These are phyloP conservation scores for Drosophila saltans DNA, from an alignment of 1,140 invertebrate genomes.

Conservation along the genomic window DNA sequence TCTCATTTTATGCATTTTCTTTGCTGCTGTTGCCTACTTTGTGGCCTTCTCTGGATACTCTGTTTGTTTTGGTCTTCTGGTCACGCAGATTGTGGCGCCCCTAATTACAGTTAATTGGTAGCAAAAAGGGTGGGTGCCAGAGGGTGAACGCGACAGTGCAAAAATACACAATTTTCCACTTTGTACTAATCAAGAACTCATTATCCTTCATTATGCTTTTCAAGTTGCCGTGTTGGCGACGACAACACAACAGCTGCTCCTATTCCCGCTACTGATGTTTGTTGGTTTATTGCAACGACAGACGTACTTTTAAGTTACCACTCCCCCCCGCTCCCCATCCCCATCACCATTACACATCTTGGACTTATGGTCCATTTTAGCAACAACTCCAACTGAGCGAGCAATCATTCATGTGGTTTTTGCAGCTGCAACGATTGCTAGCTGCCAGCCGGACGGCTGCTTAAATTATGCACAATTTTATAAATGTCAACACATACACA, in stretches of 20 bases:
- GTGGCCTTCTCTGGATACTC: conserved; percentile 11
- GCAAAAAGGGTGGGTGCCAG: not conserved
- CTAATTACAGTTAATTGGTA: conserved; percentile 72
- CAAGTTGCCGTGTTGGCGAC: conserved; percentile 58
- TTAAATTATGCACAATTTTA: conserved; percentile 67
- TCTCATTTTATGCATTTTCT: conserved; percentile 6
- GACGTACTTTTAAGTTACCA: not conserved
- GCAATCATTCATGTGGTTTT: conserved; percentile 56
- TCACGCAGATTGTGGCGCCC: conserved; percentile 50
- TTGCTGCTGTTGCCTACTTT: conserved; percentile 9
- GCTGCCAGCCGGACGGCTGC: conserved; percentile 44
- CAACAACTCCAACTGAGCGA: conserved; percentile 33
- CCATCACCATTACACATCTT: too few species aligned
- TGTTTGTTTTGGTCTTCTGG: conserved; percentile 36
- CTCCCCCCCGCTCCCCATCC: not conserved
- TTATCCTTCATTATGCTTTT: conserved; percentile 75
- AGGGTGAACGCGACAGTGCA: conserved; percentile 40
- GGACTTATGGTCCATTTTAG: conserved; percentile 18
- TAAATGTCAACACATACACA: conserved; percentile 50
- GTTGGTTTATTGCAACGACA: not conserved
- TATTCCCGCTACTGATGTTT: not conserved
- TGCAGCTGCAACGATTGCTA: conserved; percentile 33
- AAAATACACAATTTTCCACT: conserved; percentile 75
- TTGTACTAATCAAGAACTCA: conserved; percentile 75
- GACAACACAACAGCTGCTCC: conserved; percentile 11